Conservation (phyloP, 2,113 vertebrate genomes). For the Ondatra zibethicus region DNA sequence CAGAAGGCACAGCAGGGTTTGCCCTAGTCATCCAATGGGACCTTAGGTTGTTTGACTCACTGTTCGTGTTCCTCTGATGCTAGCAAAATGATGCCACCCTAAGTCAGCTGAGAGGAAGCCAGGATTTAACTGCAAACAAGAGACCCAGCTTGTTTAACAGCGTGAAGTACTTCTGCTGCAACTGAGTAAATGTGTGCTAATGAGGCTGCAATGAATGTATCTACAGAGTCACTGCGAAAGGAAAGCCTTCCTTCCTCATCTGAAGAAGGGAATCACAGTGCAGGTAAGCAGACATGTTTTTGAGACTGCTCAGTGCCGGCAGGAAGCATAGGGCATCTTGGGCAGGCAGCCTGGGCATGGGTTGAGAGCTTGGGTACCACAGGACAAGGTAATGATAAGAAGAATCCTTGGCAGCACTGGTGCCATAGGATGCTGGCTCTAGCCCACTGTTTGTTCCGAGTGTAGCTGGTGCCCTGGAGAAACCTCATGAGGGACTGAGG, state of each 20-base stretch:
- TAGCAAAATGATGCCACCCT: constrained; percentile 52
- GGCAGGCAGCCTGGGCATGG: background rate
- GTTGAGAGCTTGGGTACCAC: background rate
- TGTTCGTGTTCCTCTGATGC: background rate
- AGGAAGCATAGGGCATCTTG: background rate
- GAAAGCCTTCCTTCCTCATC: constrained; percentile 58
- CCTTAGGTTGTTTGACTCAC: constrained; percentile 48
- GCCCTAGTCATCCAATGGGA: constrained; percentile 12
- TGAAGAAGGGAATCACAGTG: background rate
- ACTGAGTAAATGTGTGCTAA: constrained; percentile 66
- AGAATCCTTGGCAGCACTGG: background rate
- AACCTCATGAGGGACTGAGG: background rate
- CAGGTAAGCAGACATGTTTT: constrained; percentile 50
- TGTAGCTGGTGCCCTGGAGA: background rate
- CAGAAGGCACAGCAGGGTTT: constrained; percentile 20
- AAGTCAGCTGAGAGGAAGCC: constrained; percentile 80
- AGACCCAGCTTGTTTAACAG: constrained; percentile 65
- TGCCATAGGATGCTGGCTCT: background rate
- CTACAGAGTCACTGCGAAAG: constrained; percentile 37
- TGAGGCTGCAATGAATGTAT: background rate
- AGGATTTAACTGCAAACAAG: constrained; percentile 69
- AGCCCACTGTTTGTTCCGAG: background rate
- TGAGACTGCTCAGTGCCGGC: background rate
- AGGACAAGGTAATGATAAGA: background rate
- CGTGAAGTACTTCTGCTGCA: constrained; percentile 64